A percentile compares a stretch with the other conserved stretches of the same genome.
Conservation (phyloP, 2,113 vertebrate species). For the Gasterosteus nipponicus region DNA sequence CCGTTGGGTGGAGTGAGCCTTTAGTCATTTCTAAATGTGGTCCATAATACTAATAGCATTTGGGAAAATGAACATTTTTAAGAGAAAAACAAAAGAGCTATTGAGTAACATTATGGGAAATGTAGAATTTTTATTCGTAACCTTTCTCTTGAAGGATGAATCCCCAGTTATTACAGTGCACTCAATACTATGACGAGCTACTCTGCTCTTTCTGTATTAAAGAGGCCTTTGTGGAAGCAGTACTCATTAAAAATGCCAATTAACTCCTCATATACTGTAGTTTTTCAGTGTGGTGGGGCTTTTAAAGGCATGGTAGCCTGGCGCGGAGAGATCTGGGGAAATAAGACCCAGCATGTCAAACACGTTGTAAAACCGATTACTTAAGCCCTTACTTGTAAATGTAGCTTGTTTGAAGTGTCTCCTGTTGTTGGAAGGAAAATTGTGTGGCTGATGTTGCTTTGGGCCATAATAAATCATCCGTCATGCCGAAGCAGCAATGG, state of each 20-base stretch:
- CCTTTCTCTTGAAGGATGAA: not conserved
- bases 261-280: conserved; percentile 17
- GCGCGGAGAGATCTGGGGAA: conserved; percentile 16
- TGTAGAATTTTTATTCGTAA: not conserved
- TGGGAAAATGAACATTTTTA: not conserved
- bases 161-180: not conserved
- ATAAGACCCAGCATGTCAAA: conserved; percentile 23
- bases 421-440: conserved; percentile 30
- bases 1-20: not conserved
- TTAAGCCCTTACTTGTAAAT: conserved; percentile 13
- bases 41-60: not conserved
- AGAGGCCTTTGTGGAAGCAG: conserved; percentile 26
- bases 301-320: conserved; percentile 5
- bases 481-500: conserved; percentile 45
- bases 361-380: conserved; percentile 27
- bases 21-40: not conserved
- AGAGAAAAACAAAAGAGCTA: not conserved
- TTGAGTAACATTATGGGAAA: not conserved
- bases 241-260: conserved; percentile 16
- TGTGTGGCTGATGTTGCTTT: conserved; percentile 31
- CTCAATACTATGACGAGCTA: not conserved
- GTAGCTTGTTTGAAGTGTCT: conserved; percentile 29
- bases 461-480: conserved; percentile 27
- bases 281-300: conserved; percentile 9
- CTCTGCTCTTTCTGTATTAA: conserved; percentile 38